Percentiles rank a stretch among this genome's conserved stretches.
Evolutionary conservation across 2,113 vertebrate species (phyloP).

Genomic region (Apus apus): DNA sequence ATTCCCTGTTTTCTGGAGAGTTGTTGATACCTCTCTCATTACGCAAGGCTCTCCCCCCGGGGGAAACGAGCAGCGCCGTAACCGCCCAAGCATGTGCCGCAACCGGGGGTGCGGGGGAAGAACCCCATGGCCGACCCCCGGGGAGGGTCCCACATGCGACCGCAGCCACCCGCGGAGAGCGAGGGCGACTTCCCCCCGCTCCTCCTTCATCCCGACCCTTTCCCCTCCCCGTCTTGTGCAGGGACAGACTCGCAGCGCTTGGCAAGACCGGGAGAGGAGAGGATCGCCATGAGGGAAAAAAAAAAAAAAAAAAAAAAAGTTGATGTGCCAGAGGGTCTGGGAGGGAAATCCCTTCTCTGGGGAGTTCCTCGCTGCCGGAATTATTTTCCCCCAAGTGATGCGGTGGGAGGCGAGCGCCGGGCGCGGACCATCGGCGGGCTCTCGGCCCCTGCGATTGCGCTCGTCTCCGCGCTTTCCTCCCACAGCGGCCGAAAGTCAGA

Average conservation of each 20-base stretch:
- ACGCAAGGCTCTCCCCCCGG: not conserved
- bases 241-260: not conserved
- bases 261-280: no score
- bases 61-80: not conserved
- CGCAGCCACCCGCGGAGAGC: not conserved
- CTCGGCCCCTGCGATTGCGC: not conserved
- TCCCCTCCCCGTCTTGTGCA: not conserved
- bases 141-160: not conserved
- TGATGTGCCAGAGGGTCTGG: conserved; percentile 25
- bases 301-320: not conserved
- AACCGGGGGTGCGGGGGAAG: not conserved
- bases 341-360: conserved; percentile 54
- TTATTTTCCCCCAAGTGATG: conserved; percentile 64
- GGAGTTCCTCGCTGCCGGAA: conserved; percentile 5
- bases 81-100: not conserved
- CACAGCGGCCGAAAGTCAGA: conserved; percentile 16
- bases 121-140: not conserved
- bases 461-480: conserved; percentile 2
- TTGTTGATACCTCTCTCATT: not conserved
- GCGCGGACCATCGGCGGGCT: conserved; percentile 30
- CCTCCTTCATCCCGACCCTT: not conserved
- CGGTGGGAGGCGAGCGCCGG: not conserved
- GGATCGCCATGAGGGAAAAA: not conserved
- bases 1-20: no score
- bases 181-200: not conserved